A percentile compares a stretch with the other conserved stretches of the same genome.
Evolutionary conservation across 2,113 vertebrate genomes (phyloP).

Genomic region (Cariama cristata): DNA sequence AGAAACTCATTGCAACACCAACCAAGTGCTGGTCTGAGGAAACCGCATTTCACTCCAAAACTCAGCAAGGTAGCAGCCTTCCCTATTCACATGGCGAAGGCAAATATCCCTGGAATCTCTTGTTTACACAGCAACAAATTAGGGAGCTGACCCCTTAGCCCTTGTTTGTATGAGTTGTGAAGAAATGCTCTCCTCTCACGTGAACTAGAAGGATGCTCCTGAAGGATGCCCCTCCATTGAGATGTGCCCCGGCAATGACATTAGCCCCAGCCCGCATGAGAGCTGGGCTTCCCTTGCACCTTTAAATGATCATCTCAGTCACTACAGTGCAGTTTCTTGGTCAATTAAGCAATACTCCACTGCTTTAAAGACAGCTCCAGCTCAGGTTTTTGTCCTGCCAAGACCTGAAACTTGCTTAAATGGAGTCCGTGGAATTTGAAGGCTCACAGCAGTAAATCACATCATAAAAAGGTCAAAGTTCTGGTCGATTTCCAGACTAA

Average conservation of each 20-base stretch:
- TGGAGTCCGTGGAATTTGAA: slow-evolving; percentile 71
- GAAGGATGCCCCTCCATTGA: background rate
- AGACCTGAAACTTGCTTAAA: slow-evolving; percentile 53
- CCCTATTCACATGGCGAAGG: background rate
- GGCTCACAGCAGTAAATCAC: slow-evolving; percentile 74
- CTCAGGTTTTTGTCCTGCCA: slow-evolving; percentile 50
- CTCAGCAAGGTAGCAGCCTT: background rate
- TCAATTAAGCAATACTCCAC: background rate
- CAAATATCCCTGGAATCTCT: background rate
- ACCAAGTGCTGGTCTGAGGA: background rate
- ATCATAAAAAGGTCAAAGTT: slow-evolving; percentile 80
- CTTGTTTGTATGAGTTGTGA: background rate
- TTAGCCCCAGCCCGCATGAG: background rate
- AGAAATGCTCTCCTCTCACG: background rate
- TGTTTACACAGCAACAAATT: background rate
- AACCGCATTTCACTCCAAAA: background rate
- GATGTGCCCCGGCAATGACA: background rate
- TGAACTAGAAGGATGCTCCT: background rate
- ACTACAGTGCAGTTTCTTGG: background rate
- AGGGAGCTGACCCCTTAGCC: background rate
- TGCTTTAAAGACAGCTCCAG: background rate
- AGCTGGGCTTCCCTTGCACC: background rate
- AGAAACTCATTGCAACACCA: background rate
- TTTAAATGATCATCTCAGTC: background rate
- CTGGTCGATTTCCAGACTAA: slow-evolving; percentile 78